These are phyloP conservation scores for Dendrolimus pini DNA, from an alignment of 2,888 invertebrate genomes.

Conservation along the genomic window DNA sequence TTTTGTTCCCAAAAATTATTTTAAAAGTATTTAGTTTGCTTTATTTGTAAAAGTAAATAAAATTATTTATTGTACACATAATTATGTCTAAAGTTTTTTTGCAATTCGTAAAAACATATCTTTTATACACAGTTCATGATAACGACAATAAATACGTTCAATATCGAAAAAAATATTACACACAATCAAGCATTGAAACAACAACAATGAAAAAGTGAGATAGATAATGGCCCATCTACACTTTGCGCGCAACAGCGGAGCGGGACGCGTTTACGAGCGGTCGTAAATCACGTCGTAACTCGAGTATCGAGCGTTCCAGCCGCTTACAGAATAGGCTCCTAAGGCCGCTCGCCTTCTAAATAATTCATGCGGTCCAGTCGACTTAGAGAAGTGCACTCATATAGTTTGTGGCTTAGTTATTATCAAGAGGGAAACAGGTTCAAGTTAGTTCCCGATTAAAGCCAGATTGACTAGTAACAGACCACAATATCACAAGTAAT, in stretches of 20 bases:
- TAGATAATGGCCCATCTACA: slow-evolving; percentile 23
- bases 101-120: no score
- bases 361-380: slow-evolving; percentile 27
- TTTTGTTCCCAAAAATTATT: no score
- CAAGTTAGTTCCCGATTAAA: no score
- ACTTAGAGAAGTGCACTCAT: neutral
- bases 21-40: no score
- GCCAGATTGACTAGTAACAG: no score
- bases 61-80: no score
- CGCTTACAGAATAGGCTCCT: slow-evolving; percentile 22
- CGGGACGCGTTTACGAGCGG: slow-evolving; percentile 20
- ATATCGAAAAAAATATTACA: slow-evolving; percentile 4
- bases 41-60: no score
- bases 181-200: slow-evolving; percentile 15
- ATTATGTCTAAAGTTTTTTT: no score
- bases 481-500: no score
- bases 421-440: no score
- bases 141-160: neutral
- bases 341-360: slow-evolving; percentile 20
- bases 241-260: slow-evolving; percentile 14
- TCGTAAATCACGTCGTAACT: slow-evolving; percentile 29
- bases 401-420: neutral
- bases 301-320: slow-evolving; percentile 12
- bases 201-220: slow-evolving; percentile 14
- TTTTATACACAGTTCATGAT: no score